Conservation (phyloP, 2,113 vertebrate species). For the Dascyllus trimaculatus region DNA sequence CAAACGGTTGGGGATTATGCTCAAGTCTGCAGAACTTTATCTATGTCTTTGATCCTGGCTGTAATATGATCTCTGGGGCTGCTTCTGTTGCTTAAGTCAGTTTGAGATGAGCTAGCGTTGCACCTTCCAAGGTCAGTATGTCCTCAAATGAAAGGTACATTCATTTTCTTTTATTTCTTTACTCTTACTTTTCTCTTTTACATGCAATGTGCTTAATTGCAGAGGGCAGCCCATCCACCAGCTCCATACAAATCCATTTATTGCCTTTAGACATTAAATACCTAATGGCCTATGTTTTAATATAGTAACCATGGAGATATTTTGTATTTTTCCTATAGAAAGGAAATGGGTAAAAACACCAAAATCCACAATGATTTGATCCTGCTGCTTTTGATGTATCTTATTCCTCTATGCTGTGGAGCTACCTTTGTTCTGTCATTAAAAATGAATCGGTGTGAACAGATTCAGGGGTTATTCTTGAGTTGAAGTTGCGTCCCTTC, state of each 20-base stretch:
- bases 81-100: conserved; percentile 19
- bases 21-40: conserved; percentile 37
- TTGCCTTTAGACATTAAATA: neutral
- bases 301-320: neutral
- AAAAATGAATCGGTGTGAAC: conserved; percentile 5
- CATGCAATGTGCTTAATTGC: neutral
- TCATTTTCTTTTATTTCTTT: neutral
- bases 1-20: conserved; percentile 29
- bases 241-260: conserved; percentile 3
- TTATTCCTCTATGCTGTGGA: neutral
- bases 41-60: conserved; percentile 37
- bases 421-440: conserved; percentile 1
- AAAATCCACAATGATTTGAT: neutral
- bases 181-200: neutral
- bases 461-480: neutral
- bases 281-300: neutral
- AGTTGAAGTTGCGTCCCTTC: conserved; percentile 3
- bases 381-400: neutral
- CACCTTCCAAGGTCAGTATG: conserved; percentile 20
- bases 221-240: neutral
- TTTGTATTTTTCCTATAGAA: neutral
- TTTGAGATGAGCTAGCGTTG: conserved; percentile 8
- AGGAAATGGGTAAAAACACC: conserved; percentile 4
- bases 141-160: conserved; percentile 24
- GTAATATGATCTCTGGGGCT: conserved; percentile 28